These are phyloP conservation scores for Proterorhinus semilunaris DNA, from an alignment of 2,113 vertebrate genomes.

Conservation along the genomic window DNA sequence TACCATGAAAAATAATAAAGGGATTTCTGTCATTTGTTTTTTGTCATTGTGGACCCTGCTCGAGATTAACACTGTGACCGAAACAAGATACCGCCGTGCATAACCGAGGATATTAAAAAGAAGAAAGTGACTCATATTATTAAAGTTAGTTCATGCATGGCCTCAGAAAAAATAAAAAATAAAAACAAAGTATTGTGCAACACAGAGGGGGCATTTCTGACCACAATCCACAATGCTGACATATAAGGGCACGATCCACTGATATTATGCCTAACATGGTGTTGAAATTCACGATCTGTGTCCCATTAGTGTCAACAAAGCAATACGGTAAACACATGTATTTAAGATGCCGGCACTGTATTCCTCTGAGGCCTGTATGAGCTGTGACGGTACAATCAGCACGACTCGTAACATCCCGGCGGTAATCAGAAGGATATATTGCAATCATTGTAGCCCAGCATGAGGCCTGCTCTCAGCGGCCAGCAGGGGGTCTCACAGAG, in stretches of 20 bases:
- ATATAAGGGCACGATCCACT: slow-evolving; percentile 61
- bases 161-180: not conserved
- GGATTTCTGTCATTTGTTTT: slow-evolving; percentile 12
- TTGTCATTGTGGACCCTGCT: slow-evolving; percentile 21
- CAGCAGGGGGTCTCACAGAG: slow-evolving; percentile 63
- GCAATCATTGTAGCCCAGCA: slow-evolving; percentile 75
- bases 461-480: slow-evolving; percentile 64
- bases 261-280: slow-evolving; percentile 61
- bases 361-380: slow-evolving; percentile 64
- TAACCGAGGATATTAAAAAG: slow-evolving; percentile 31
- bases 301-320: slow-evolving; percentile 66
- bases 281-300: slow-evolving; percentile 66
- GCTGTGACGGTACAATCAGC: slow-evolving; percentile 68
- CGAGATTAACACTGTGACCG: slow-evolving; percentile 37
- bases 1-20: slow-evolving; percentile 8
- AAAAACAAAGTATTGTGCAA: slow-evolving; percentile 27
- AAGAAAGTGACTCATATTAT: not conserved
- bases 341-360: slow-evolving; percentile 64
- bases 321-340: slow-evolving; percentile 46
- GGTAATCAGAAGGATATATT: slow-evolving; percentile 76
- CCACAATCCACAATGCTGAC: slow-evolving; percentile 61
- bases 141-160: slow-evolving; percentile 7
- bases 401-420: slow-evolving; percentile 70
- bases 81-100: slow-evolving; percentile 26
- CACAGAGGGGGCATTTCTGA: slow-evolving; percentile 50